phyloP scores from a whole-genome alignment of 2,888 invertebrate genomes.

The Gastrophysa polygoni region DNA sequence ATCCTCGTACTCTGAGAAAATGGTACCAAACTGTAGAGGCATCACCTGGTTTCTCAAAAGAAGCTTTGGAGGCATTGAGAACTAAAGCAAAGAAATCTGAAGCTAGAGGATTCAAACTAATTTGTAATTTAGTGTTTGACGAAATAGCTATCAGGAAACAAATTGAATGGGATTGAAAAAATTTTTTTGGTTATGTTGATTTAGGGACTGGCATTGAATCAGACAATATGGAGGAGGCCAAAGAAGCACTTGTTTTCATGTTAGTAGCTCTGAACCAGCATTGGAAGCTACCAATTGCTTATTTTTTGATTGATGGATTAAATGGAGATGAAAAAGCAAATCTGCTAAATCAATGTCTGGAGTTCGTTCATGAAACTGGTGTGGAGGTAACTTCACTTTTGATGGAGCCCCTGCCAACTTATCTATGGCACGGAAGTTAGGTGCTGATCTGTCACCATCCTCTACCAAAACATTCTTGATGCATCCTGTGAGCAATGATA shows the following conservation, averaged over 20 bases:
- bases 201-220: conserved; percentile 15
- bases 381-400: too few species aligned
- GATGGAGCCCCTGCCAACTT: too few species aligned
- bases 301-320: too few species aligned
- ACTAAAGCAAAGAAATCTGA: conserved; percentile 22
- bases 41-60: too few species aligned
- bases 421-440: too few species aligned
- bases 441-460: too few species aligned
- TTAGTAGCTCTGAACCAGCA: conserved; percentile 26
- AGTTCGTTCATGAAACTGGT: too few species aligned
- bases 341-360: too few species aligned
- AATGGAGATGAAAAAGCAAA: too few species aligned
- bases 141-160: conserved; percentile 37
- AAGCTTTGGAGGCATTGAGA: conserved; percentile 15
- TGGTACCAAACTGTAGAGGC: conserved; percentile 8
- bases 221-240: conserved; percentile 21
- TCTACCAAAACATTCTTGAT: too few species aligned
- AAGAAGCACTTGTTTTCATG: conserved; percentile 39
- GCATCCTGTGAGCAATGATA: too few species aligned
- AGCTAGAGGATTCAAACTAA: conserved; percentile 2
- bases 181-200: conserved; percentile 25
- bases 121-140: conserved; percentile 34
- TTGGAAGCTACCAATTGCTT: conserved; percentile 42
- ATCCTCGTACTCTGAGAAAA: conserved; percentile 14
- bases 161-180: conserved; percentile 32